Percentiles rank a stretch among this genome's conserved stretches.
Conservation (phyloP, 2,797 vertebrate genomes). For the Masticophis lateralis region DNA sequence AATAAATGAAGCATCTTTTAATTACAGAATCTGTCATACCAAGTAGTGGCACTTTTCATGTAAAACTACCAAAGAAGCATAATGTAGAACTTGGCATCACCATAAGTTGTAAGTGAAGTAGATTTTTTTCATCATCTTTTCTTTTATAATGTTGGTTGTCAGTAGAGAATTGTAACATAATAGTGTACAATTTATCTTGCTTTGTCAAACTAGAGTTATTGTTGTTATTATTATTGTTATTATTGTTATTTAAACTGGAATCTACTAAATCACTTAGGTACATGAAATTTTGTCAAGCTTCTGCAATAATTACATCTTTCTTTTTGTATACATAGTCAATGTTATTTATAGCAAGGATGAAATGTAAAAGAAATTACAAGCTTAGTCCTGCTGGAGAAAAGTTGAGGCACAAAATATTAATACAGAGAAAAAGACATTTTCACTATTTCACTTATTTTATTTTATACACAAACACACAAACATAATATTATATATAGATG, state of each 20-base stretch:
- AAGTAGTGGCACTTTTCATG: constrained; percentile 97
- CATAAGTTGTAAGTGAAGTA: constrained; percentile 90
- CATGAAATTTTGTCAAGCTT: constrained; percentile 18
- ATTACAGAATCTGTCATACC: constrained; percentile 93
- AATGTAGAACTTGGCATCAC: constrained; percentile 97
- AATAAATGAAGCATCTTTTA: constrained; percentile 47
- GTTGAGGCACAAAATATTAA: not conserved
- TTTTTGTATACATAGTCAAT: constrained; percentile 12
- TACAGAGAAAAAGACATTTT: constrained; percentile 19
- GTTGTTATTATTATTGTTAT: not conserved
- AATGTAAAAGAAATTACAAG: constrained; percentile 37
- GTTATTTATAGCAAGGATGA: constrained; percentile 11
- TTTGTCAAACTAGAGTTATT: constrained; percentile 25
- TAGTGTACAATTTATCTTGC: constrained; percentile 5
- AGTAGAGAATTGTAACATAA: not conserved
- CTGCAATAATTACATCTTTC: constrained; percentile 20
- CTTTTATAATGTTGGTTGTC: not conserved
- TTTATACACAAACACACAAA: not conserved
- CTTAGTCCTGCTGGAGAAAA: not conserved
- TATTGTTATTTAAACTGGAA: not conserved
- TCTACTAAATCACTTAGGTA: constrained; percentile 14
- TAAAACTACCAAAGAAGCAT: constrained; percentile 97
- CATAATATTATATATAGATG: not conserved
- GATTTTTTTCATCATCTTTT: not conserved
- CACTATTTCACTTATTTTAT: not conserved